Conservation (phyloP, 1,140 invertebrate genomes). For the Cotesia chilonis region DNA sequence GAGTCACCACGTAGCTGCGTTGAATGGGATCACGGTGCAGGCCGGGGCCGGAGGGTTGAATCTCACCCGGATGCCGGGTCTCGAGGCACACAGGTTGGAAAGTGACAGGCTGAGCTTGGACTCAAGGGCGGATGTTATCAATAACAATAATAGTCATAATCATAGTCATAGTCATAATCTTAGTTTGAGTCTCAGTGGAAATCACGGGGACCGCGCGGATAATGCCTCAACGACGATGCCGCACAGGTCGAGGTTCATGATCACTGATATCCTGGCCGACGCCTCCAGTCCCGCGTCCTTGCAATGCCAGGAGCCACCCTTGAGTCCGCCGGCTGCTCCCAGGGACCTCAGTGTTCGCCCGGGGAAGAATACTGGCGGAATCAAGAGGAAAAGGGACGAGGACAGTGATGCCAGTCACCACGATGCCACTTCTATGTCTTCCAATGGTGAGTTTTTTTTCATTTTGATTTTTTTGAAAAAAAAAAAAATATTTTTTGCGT, state of each 20-base stretch:
- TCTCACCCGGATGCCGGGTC: constrained; percentile 57
- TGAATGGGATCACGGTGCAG: constrained; percentile 58
- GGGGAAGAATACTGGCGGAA: constrained; percentile 48
- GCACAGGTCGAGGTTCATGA: constrained; percentile 79
- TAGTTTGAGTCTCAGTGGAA: neutral
- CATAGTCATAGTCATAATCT: constrained; percentile 18
- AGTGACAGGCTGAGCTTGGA: constrained; percentile 53
- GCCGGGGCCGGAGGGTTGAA: constrained; percentile 51
- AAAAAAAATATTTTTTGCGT: too few species aligned
- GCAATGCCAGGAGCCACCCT: constrained; percentile 57
- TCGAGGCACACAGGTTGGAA: constrained; percentile 56
- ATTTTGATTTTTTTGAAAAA: too few species aligned
- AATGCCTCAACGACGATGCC: constrained; percentile 67
- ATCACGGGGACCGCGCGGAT: constrained; percentile 43
- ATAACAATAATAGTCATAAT: constrained; percentile 37
- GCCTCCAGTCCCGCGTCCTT: constrained; percentile 58
- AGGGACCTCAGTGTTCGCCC: constrained; percentile 61
- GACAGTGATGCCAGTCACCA: constrained; percentile 64
- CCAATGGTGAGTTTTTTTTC: constrained; percentile 56
- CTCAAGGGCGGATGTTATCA: constrained; percentile 42
- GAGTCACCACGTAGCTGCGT: constrained; percentile 63
- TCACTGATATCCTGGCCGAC: constrained; percentile 78
- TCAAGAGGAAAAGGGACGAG: constrained; percentile 60
- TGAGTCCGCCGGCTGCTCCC: constrained; percentile 59
- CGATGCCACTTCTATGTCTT: constrained; percentile 60